phyloP scores from a whole-genome alignment of 2,113 vertebrate genomes.

The Coturnix japonica region DNA sequence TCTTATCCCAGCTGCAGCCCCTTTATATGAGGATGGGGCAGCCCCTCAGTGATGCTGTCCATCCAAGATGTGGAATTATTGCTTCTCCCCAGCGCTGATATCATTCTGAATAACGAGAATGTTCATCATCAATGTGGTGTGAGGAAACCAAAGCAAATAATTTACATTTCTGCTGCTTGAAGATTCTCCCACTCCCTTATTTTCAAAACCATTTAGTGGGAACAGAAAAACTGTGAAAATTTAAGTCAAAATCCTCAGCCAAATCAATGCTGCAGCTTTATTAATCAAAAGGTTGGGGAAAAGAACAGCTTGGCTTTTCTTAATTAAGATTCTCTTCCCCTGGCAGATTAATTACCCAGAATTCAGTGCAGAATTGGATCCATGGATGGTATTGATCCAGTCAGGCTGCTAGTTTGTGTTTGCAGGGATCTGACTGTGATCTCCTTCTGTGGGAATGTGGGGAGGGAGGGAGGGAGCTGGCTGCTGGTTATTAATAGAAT shows the following conservation, averaged over 20 bases:
- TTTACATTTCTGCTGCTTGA: not conserved
- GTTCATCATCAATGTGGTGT: not conserved
- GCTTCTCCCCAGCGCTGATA: not conserved
- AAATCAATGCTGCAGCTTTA: slow-evolving; percentile 9
- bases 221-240: not conserved
- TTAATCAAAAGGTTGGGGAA: slow-evolving; percentile 31
- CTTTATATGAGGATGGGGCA: not conserved
- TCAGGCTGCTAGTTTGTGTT: slow-evolving; percentile 49
- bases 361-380: slow-evolving; percentile 53
- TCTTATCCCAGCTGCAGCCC: not conserved
- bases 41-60: not conserved
- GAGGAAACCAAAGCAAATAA: not conserved
- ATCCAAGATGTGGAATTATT: not conserved
- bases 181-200: not conserved
- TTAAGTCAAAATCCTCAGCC: not conserved
- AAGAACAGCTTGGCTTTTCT: slow-evolving; percentile 42
- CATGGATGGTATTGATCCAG: slow-evolving; percentile 68
- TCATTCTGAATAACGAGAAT: not conserved
- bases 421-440: slow-evolving; percentile 41
- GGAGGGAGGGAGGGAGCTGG: not conserved
- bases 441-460: slow-evolving; percentile 26
- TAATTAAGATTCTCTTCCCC: slow-evolving; percentile 46
- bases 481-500: slow-evolving; percentile 52
- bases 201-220: slow-evolving; percentile 13
- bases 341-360: slow-evolving; percentile 60